These are phyloP conservation scores for Orthochromis indermauri DNA, from an alignment of 2,113 vertebrate species.

Conservation along the genomic window DNA sequence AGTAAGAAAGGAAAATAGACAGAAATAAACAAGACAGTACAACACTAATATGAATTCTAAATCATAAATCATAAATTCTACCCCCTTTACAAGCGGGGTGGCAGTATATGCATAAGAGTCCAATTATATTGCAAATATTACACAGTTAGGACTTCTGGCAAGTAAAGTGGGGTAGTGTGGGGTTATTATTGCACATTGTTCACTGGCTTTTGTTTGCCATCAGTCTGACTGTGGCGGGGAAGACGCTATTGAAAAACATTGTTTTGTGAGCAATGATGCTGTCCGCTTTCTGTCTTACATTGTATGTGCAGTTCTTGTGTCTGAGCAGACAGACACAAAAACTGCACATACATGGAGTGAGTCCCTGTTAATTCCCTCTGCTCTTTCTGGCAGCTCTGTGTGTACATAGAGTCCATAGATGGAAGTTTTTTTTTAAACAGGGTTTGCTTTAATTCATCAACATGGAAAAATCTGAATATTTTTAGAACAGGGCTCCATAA, in stretches of 20 bases:
- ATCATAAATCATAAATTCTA: rapidly evolving
- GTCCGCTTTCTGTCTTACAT: background rate
- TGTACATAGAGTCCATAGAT: background rate
- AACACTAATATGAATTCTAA: background rate
- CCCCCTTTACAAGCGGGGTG: rapidly evolving
- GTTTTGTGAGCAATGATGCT: rapidly evolving
- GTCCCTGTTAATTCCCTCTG: background rate
- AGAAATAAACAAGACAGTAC: background rate
- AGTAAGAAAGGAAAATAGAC: background rate
- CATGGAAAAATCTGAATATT: background rate
- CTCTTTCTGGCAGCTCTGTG: background rate
- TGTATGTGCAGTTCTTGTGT: background rate
- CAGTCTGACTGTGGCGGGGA: background rate
- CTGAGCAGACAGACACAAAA: no score
- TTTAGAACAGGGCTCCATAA: background rate
- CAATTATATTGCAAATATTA: background rate
- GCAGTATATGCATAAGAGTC: background rate
- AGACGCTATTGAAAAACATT: background rate
- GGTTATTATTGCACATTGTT: background rate
- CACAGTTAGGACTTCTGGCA: background rate
- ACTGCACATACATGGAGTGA: no score
- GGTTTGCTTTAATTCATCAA: background rate
- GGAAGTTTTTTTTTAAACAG: background rate
- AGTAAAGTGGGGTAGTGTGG: background rate
- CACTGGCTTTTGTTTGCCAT: background rate